Conservation (phyloP, 2,113 vertebrate species). For the Sciurus niger region DNA sequence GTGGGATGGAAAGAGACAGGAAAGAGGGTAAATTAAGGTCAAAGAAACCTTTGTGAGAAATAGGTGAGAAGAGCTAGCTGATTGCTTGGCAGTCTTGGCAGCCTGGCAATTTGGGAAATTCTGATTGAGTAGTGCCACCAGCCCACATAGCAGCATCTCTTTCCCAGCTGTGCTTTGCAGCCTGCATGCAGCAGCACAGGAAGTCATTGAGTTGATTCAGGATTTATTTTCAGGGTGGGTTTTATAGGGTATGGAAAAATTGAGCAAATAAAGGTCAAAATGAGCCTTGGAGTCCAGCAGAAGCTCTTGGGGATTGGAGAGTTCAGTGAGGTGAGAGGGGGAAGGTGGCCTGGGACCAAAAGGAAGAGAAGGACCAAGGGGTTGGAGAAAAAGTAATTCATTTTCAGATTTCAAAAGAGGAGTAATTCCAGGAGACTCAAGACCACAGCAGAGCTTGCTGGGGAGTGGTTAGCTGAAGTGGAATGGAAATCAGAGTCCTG, state of each 20-base stretch:
- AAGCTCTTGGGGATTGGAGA: not conserved
- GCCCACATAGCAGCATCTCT: not conserved
- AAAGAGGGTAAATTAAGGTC: not conserved
- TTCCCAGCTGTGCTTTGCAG: conserved; percentile 32
- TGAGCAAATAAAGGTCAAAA: conserved; percentile 2
- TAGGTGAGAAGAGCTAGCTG: not conserved
- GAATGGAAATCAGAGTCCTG: not conserved
- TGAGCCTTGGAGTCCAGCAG: not conserved
- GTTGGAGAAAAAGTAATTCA: not conserved
- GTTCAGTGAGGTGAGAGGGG: not conserved
- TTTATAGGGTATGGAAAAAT: conserved; percentile 52
- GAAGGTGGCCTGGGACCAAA: not conserved
- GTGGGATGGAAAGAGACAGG: not conserved
- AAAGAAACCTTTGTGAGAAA: not conserved
- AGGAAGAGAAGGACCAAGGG: not conserved
- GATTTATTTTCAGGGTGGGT: conserved; percentile 53
- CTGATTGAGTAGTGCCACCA: not conserved
- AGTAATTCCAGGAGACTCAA: not conserved
- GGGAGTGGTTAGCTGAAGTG: not conserved
- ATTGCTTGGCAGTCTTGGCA: not conserved
- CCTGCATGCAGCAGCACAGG: not conserved
- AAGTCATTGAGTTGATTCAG: conserved; percentile 17
- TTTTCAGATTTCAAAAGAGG: not conserved
- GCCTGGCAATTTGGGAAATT: not conserved
- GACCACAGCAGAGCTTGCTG: not conserved